Base-by-base conservation (phyloP, 2,113 vertebrate species). In the Hypomesus transpacificus region DNA sequence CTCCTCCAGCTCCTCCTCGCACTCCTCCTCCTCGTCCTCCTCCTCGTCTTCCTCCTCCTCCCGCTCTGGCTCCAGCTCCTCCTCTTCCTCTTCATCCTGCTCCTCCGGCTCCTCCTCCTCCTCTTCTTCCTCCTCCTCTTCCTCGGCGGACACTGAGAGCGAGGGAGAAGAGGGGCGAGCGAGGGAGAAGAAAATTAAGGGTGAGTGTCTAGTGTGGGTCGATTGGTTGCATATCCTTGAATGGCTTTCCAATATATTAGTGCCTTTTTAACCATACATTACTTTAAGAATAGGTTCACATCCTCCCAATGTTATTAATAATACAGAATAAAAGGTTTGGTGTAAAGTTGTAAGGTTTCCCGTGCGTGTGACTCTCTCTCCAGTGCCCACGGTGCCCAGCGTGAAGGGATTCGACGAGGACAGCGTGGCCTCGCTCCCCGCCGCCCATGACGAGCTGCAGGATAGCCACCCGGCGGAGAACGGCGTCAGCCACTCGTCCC, bases 321-420 rank as follows among this genome's bases (percentile, higher is more conserved):
- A 46, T 11, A 46, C 39, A 46, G 9, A 46, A 2, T 1, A 46
- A 46, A 11, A 13, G 13, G 39, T 5, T 5, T 1, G 0, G 9
- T 13, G 9, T 39, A 9, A 13, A 46, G 39, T 46, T 46, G 39
- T 46, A 46, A 46, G 31, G 31, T 46, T 9, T 46, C 39, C 21
- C 24, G 31, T 70, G 61, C 52, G 31, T 58, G 20, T 64, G 24
- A 2, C 24, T 26, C 24, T n/a, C 14, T 14, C 14, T 51, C 20
- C 11, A 56, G 22, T 66, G 16, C 53, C 93, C 89, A 94, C 92
- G 83, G 90, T 90, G 76, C 53, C 93, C 16, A 93, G 89, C 51
- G 85, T 95, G 70, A 99, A 99, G 89, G 94, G 93, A 22, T 98
- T 95, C 8, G 97, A 99, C 69, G 97, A 99, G 83, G 97, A 99